These are phyloP conservation scores for Agrotis segetum DNA, from an alignment of 2,888 invertebrate genomes.

Conservation along the genomic window DNA sequence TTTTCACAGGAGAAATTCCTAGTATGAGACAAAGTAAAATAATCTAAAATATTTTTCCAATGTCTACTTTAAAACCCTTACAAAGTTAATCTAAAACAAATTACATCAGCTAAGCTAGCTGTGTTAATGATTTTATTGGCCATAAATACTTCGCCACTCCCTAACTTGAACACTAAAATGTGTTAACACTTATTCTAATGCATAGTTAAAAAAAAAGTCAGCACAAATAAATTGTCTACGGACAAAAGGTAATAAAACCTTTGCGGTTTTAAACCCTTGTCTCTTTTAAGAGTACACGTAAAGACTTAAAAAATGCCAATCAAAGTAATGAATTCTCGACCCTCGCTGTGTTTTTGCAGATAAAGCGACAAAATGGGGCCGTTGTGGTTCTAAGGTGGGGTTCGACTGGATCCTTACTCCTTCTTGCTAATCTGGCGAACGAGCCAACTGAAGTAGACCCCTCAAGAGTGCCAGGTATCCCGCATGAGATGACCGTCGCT, in stretches of 20 bases:
- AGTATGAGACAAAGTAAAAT: too few relatives aligned
- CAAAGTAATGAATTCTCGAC: slow-evolving; percentile 44
- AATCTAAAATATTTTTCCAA: neutral
- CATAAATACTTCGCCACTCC: slow-evolving; percentile 21
- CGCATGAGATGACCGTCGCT: slow-evolving; percentile 83
- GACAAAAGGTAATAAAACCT: slow-evolving; percentile 31
- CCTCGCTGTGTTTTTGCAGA: slow-evolving; percentile 74
- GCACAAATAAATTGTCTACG: slow-evolving; percentile 28
- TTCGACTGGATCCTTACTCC: slow-evolving; percentile 80
- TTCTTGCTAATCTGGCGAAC: slow-evolving; percentile 87
- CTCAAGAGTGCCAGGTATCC: slow-evolving; percentile 82
- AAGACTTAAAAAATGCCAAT: slow-evolving; percentile 44
- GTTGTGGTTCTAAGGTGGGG: slow-evolving; percentile 84
- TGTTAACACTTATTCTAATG: slow-evolving; percentile 26
- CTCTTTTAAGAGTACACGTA: slow-evolving; percentile 17
- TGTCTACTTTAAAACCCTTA: neutral
- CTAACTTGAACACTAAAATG: slow-evolving; percentile 12
- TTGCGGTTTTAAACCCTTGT: slow-evolving; percentile 39
- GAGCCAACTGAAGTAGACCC: slow-evolving; percentile 85
- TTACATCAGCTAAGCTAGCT: slow-evolving; percentile 1
- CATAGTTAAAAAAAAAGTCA: slow-evolving; percentile 31
- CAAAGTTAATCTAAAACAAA: slow-evolving; percentile 4
- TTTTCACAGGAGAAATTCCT: too few relatives aligned
- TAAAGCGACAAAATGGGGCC: slow-evolving; percentile 90
- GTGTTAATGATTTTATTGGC: slow-evolving; percentile 17